phyloP scores from a whole-genome alignment of 2,797 vertebrate species.

The Caiman crocodilus region DNA sequence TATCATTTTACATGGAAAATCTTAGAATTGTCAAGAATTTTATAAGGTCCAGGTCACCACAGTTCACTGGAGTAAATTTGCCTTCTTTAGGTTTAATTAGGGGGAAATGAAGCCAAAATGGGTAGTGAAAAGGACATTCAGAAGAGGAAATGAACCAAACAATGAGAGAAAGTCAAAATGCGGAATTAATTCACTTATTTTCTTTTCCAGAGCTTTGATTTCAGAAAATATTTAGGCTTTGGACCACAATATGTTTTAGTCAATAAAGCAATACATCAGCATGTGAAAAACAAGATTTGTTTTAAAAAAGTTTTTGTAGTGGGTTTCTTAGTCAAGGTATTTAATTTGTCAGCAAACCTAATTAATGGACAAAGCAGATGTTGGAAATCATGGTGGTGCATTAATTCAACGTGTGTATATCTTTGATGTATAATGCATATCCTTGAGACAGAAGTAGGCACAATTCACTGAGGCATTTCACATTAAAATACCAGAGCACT shows the following conservation, averaged over 20 bases:
- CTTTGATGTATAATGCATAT: conserved; percentile 20
- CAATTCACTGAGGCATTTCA: neutral
- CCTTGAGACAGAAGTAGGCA: conserved; percentile 10
- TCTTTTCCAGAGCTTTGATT: conserved; percentile 37
- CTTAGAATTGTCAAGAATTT: neutral
- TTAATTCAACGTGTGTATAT: conserved; percentile 70
- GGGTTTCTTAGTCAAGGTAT: conserved; percentile 66
- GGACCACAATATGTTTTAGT: conserved; percentile 24
- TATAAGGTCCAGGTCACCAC: neutral
- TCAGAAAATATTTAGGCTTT: conserved; percentile 30
- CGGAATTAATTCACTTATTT: conserved; percentile 55
- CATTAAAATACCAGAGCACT: neutral
- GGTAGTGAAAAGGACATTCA: conserved; percentile 8
- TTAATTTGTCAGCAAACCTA: conserved; percentile 80
- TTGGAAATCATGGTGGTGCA: conserved; percentile 69
- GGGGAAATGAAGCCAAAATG: neutral
- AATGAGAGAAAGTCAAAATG: conserved; percentile 24
- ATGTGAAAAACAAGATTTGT: conserved; percentile 53
- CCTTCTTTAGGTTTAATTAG: neutral
- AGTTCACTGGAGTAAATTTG: conserved; percentile 1
- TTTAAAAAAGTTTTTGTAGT: conserved; percentile 11
- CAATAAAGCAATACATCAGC: conserved; percentile 70
- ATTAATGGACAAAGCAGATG: conserved; percentile 79
- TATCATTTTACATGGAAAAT: neutral
- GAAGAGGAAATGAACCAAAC: conserved; percentile 34